A percentile compares a stretch with the other conserved stretches of the same genome.
These are phyloP conservation scores for Sitophilus oryzae DNA, from an alignment of 1,140 invertebrate genomes.

Conservation along the genomic window DNA sequence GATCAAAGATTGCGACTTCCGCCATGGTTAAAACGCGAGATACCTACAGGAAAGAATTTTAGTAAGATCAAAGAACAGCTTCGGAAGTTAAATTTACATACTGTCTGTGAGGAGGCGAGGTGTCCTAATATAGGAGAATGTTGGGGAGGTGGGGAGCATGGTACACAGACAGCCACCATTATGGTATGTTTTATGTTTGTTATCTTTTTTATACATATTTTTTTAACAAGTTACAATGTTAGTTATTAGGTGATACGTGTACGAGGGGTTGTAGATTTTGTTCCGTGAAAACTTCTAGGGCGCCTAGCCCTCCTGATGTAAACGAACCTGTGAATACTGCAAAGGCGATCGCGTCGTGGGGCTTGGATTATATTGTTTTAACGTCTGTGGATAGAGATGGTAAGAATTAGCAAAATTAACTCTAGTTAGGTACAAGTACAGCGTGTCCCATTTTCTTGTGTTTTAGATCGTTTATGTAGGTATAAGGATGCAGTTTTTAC, in stretches of 20 bases:
- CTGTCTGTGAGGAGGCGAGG: slow-evolving; percentile 97
- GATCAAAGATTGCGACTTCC: slow-evolving; percentile 74
- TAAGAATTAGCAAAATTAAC: slow-evolving; percentile 39
- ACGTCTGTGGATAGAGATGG: slow-evolving; percentile 98
- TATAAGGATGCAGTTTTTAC: too few relatives aligned
- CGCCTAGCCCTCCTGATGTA: slow-evolving; percentile 86
- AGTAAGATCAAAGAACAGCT: slow-evolving; percentile 81
- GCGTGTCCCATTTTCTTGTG: too few relatives aligned
- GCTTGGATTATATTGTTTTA: slow-evolving; percentile 93
- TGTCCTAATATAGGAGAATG: slow-evolving; percentile 99
- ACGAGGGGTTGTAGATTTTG: slow-evolving; percentile 94
- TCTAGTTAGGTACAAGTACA: too few relatives aligned
- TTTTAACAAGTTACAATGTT: slow-evolving; percentile 32
- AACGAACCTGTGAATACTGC: slow-evolving; percentile 92
- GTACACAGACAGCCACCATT: slow-evolving; percentile 83
- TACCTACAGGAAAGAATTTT: slow-evolving; percentile 85
- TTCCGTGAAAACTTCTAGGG: slow-evolving; percentile 93
- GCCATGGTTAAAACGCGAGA: slow-evolving; percentile 94
- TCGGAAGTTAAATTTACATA: slow-evolving; percentile 83
- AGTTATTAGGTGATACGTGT: slow-evolving; percentile 90
- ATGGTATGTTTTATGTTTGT: slow-evolving; percentile 61
- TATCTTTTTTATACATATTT: neutral
- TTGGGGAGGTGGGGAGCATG: slow-evolving; percentile 92
- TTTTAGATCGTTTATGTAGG: too few relatives aligned
- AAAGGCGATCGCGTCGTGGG: slow-evolving; percentile 87